Evolutionary conservation across 30 jellyfish, hydroid and myxozoan species (phyloP).

Genomic region (Morbakka virulenta): DNA sequence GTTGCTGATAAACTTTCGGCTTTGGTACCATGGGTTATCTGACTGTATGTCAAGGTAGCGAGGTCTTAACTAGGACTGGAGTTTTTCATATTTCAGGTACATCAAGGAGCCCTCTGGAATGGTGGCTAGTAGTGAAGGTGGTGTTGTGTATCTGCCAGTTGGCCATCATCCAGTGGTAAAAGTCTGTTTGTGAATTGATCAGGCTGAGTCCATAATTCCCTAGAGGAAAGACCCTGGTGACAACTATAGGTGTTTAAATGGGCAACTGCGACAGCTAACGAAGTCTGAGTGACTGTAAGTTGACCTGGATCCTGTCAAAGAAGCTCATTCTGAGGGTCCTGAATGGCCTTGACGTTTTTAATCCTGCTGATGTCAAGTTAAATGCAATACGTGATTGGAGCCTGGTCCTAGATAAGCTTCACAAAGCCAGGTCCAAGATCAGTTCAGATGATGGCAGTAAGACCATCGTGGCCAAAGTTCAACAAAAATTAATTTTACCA

Average conservation of each 20-base stretch:
- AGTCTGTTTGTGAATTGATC: slow-evolving; percentile 33
- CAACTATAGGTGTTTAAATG: slow-evolving; percentile 33
- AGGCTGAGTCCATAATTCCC: slow-evolving; percentile 38
- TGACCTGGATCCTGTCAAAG: slow-evolving; percentile 31
- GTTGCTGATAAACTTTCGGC: too few relatives aligned
- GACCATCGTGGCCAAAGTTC: slow-evolving; percentile 15
- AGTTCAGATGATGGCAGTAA: slow-evolving; percentile 19
- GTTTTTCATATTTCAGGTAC: too few relatives aligned
- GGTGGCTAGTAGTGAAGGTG: too few relatives aligned
- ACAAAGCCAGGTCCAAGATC: slow-evolving; percentile 57
- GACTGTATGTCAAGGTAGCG: too few relatives aligned
- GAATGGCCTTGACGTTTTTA: slow-evolving; percentile 43
- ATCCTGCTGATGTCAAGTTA: slow-evolving; percentile 30
- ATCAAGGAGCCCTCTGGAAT: too few relatives aligned
- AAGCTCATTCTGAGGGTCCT: slow-evolving; percentile 31
- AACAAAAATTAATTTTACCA: too few relatives aligned
- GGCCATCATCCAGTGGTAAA: background rate
- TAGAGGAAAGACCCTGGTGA: slow-evolving; percentile 17
- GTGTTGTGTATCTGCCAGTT: slow-evolving; percentile 14
- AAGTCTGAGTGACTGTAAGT: background rate
- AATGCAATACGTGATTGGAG: background rate
- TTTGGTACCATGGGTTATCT: too few relatives aligned
- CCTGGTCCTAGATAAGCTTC: background rate
- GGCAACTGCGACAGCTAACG: slow-evolving; percentile 16
- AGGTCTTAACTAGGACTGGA: too few relatives aligned